Evolutionary conservation across 2,797 vertebrate species (phyloP), one percentile per base, ranked within the genome.

Genomic region (Sardinella longiceps): DNA sequence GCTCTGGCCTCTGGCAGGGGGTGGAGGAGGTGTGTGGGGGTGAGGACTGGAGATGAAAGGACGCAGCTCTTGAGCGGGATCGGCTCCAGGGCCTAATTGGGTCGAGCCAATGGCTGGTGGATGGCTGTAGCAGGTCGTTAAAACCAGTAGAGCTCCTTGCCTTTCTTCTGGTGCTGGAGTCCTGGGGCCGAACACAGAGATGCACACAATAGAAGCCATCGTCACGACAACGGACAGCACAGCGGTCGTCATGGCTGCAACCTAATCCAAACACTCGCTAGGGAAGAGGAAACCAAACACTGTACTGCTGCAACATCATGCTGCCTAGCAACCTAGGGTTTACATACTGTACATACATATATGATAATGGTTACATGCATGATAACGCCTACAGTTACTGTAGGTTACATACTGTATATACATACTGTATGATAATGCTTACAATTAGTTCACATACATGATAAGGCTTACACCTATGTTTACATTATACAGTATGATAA

Each of bases 61-160:
- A 82, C 60, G 80, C 83, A 80, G 85, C 87, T 86, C 87, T 83
- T 87, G 85, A 89, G 89, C 86, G 85, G 86, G 84, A 84, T 63
- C 90, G 89, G 92, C 92, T 94, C 93, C 93, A 92, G 89, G 90
- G 91, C 92, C 94, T 95, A 95, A 95, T 95, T 95, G 95, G 95
- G 93, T 94, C 91, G 89, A 87, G 91, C 92, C 33, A 92, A 93
- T 93, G 87, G 91, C 91, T 91, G 93, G 93, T 94, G 91, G 93
- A 92, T 93, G 92, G 92, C 92, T n/a, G 90, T 91, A 93, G 91
- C 92, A 90, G 91, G 93, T 94, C 86, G 90, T 96, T 95, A 96
- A 92, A 96, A 96, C 95, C 95, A 96, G 92, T 96, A 96, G 84
- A 96, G 94, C 93, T 96, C 95, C 91, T 96, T 96, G 84, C 93